phyloP scores from a whole-genome alignment of 2,113 vertebrate genomes.

The Crotophaga sulcirostris region DNA sequence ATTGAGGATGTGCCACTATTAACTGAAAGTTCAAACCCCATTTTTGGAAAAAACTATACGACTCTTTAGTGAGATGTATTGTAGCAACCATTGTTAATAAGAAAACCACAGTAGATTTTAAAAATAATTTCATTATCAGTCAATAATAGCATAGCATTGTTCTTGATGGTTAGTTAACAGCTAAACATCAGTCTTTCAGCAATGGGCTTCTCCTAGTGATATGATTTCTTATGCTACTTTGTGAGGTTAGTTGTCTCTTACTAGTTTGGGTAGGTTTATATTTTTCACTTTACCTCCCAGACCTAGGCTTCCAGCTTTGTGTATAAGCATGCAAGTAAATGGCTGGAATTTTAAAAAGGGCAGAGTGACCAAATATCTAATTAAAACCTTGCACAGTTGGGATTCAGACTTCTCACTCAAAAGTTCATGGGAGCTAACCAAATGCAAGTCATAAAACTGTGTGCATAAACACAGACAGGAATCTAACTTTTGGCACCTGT shows the following conservation, averaged over 20 bases:
- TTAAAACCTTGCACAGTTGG: not conserved
- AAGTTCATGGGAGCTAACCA: not conserved
- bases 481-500: not conserved
- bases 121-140: constrained; percentile 12
- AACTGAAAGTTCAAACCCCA: not conserved
- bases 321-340: not conserved
- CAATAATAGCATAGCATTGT: not conserved
- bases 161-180: not conserved
- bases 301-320: not conserved
- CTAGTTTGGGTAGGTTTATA: not conserved
- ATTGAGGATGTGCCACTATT: not conserved
- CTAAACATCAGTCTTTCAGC: not conserved
- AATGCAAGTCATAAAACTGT: not conserved
- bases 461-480: not conserved
- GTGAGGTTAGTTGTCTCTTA: not conserved
- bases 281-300: not conserved
- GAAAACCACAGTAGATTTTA: not conserved
- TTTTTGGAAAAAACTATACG: not conserved
- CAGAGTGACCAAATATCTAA: not conserved
- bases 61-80: not conserved
- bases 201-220: not conserved
- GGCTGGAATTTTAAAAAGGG: not conserved
- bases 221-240: not conserved
- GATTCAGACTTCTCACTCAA: not conserved
- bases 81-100: not conserved